Percentiles rank a stretch among this genome's conserved stretches.
These are phyloP conservation scores for Hybognathus amarus DNA, from an alignment of 2,797 vertebrate genomes.

Conservation along the genomic window DNA sequence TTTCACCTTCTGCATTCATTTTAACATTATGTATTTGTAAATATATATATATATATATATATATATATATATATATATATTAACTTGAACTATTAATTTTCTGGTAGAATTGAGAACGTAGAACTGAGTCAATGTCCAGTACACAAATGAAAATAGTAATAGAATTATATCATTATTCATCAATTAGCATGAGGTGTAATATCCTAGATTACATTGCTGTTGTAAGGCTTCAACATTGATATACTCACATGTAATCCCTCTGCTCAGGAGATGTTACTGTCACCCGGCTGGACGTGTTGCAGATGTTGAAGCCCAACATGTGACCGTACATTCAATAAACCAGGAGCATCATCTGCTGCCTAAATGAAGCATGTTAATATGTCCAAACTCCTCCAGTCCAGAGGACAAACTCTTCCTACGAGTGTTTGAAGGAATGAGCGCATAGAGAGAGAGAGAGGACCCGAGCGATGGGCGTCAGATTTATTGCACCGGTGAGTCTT, in stretches of 20 bases:
- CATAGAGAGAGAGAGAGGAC: constrained; percentile 6
- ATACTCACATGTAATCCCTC: constrained; percentile 36
- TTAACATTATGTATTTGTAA: neutral
- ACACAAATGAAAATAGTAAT: neutral
- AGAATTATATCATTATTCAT: neutral
- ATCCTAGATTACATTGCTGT: neutral
- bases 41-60: neutral
- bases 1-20: neutral
- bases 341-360: constrained; percentile 43
- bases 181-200: neutral
- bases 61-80: neutral
- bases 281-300: neutral
- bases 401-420: constrained; percentile 33
- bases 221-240: neutral
- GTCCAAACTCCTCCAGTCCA: constrained; percentile 41
- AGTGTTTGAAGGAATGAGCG: neutral
- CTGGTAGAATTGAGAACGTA: neutral
- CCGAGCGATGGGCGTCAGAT: constrained; percentile 28
- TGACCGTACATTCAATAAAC: constrained; percentile 21
- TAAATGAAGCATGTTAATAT: constrained; percentile 41
- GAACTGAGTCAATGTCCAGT: neutral
- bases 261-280: constrained; percentile 5
- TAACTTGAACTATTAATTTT: neutral
- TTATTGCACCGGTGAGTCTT: constrained; percentile 10
- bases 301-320: constrained; percentile 16